Conservation (phyloP, 2,113 vertebrate species). For the Aramus guarauna region DNA sequence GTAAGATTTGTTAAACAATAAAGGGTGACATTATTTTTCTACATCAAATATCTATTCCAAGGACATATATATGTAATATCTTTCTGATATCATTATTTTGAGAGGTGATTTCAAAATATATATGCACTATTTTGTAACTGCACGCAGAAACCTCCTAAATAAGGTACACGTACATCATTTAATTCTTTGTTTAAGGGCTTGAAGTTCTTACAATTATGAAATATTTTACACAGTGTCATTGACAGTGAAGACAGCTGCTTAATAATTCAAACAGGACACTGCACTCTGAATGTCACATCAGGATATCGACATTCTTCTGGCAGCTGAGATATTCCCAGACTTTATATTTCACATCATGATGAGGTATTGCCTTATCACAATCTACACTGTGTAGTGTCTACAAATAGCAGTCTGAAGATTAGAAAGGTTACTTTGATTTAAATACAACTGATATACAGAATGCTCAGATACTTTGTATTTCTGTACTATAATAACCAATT, state of each 20-base stretch:
- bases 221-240: background rate
- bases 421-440: conserved; percentile 51
- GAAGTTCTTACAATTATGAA: background rate
- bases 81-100: background rate
- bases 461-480: conserved; percentile 35
- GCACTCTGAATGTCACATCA: background rate
- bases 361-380: background rate
- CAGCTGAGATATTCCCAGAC: background rate
- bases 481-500: conserved; percentile 31
- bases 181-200: background rate
- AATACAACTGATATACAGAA: conserved; percentile 38
- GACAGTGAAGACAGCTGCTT: background rate
- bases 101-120: background rate
- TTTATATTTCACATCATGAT: background rate
- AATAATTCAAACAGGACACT: background rate
- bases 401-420: conserved; percentile 3
- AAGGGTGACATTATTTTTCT: background rate
- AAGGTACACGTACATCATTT: background rate
- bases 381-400: background rate
- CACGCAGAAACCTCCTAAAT: background rate
- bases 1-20: background rate
- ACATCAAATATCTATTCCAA: background rate
- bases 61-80: background rate
- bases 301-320: background rate
- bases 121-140: background rate